Base-by-base conservation (phyloP, 2,888 invertebrate species). In the Lithophane semibrunnea region DNA sequence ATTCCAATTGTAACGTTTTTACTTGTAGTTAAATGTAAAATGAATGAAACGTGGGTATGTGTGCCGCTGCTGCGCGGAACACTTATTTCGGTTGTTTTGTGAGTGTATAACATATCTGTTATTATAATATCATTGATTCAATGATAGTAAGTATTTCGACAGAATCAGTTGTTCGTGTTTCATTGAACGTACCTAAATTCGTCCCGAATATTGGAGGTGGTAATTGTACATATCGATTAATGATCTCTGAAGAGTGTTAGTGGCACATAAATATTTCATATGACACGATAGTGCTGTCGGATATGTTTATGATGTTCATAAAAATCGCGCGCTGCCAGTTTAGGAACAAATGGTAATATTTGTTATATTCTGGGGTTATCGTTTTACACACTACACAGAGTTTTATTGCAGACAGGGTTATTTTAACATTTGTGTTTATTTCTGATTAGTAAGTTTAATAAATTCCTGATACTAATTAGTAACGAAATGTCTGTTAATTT, bases 211-310 rank as follows among this genome's bases (percentile, higher is more conserved):
- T 66, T 80, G 75, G 75, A 80, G 79, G 76, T 29, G 79, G 78
- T 29, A 37, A 18, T 37, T 37, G 16, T 63, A 60, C 7, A 21
- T 92, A 90, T 91, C 90, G 91, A 92, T 93, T 93, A 92, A 92
- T 91, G 89, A 90, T 89, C 83, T 87, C 89, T 88, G 91, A 92
- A 93, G 92, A 90, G 91, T 91, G 91, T 92, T 92, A 92, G 90
- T 88, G 90, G 83, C 86, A 89, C 91, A 92, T 94, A 94, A 94
- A 94, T 92, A 92, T 94, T 93, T 93, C 92, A 93, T 93, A 91
- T 89, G 91, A 93, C 92, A 92, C 91, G 93, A 94, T 94, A 94
- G 93, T 93, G 90, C 91, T 92, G 91, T 92, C 91, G 91, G 88
- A 90, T 89, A 89, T 91, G 91, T 95, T 94, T 94, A 94, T 91